Percentiles rank a stretch among this genome's conserved stretches.
phyloP scores from a whole-genome alignment of 1,140 invertebrate genomes.

The Drosophila miranda region DNA sequence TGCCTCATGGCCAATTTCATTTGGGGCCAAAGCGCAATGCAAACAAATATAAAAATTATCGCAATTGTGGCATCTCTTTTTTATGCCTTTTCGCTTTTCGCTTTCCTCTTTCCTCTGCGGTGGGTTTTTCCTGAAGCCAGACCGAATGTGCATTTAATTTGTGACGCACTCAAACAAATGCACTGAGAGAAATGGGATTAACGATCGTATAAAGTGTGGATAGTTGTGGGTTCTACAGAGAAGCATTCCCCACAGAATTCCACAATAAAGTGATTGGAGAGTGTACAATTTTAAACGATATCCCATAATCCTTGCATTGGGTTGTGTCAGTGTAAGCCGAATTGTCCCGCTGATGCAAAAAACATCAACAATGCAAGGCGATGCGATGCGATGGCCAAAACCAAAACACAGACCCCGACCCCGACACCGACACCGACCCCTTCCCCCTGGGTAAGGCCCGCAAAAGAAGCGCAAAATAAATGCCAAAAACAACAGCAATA shows the following conservation, averaged over 20 bases:
- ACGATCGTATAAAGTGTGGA: not conserved
- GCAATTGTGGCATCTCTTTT: conserved; percentile 80
- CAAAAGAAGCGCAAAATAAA: conserved; percentile 68
- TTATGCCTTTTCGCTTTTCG: conserved; percentile 48
- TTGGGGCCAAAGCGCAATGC: conserved; percentile 73
- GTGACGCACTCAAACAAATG: conserved; percentile 47
- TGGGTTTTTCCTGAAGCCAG: conserved; percentile 56
- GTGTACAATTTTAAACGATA: no score
- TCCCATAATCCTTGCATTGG: not conserved
- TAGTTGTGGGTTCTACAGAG: no score
- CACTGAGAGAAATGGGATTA: conserved; percentile 33
- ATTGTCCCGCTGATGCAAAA: conserved; percentile 72
- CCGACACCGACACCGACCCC: no score
- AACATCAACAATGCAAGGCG: conserved; percentile 70
- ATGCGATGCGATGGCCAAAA: conserved; percentile 37
- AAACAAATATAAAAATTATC: conserved; percentile 81
- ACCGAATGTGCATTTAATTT: conserved; percentile 77
- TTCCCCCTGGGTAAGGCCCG: conserved; percentile 9
- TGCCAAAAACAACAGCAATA: conserved; percentile 43
- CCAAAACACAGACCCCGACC: conserved; percentile 3
- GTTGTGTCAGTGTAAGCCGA: conserved; percentile 17
- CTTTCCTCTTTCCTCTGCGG: conserved; percentile 22
- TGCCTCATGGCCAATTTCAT: conserved; percentile 74
- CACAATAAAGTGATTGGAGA: no score
- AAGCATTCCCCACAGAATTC: no score